Base-by-base conservation (phyloP, 1,140 invertebrate species). In the Riptortus pedestris region DNA sequence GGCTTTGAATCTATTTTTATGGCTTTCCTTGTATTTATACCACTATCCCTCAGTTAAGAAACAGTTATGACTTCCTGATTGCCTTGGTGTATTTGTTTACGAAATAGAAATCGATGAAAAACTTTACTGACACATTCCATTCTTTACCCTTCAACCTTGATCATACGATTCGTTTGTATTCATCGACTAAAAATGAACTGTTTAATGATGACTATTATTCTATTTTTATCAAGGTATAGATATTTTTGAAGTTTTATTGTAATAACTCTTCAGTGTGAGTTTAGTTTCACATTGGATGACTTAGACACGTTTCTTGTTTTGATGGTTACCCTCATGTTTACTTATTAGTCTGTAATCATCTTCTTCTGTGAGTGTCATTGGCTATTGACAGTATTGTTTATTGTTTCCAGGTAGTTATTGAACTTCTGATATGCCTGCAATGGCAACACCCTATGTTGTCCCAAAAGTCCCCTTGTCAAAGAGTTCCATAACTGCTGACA, bases 371-470 rank as follows among this genome's bases (percentile, higher is more conserved):
- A 20, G 9, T 18, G 3, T 4, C 22, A 4, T 1, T 20, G 45
- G 2, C n/a, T 20, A 47, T 47, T 47, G 22, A 47, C 11, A 47
- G 45, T 47, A 20, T 4, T 47, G 18, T 55, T 55, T 55, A 24
- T 55, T 18, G 3, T 24, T 55, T 55, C 24, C 51, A 55, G 51
- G 11, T 26, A 2, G 7, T 24, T 55, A 24, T 24, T 55, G 20
- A 55, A 55, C 18, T 11, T 24, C 24, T 55, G 51, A 26, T 55
- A 55, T 55, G 51, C 51, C 51, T 55, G 45, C 61, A 27, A 63
- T 63, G 62, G 62, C 62, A 22, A 63, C 62, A 18, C 62, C 62
- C 16, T 63, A 31, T 26, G 51, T 63, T 20, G 61, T 63, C 11
- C 62, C 62, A 7, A 63, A 63, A 58, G 45, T 63, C 1, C 18